Evolutionary conservation across 2,888 invertebrate species (phyloP).

Genomic region (Galeopsomyia nigrocyanea): DNA sequence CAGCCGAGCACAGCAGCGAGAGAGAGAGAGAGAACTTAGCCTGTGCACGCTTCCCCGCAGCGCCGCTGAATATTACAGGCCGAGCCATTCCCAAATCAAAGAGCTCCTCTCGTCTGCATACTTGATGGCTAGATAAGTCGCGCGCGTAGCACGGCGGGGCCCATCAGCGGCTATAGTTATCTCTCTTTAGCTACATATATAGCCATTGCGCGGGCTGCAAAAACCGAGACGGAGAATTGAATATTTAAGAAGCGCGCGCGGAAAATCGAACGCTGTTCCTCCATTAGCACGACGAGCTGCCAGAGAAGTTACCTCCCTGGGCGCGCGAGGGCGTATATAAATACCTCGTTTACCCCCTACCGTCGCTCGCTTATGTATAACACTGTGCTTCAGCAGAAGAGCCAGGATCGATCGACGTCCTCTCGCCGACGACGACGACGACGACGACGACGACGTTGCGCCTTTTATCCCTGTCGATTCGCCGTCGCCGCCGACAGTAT

Average conservation of each 20-base stretch:
- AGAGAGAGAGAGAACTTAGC: too few species aligned
- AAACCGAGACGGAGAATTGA: slow-evolving; percentile 51
- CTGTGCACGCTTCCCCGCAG: not conserved
- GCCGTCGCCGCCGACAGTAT: not conserved
- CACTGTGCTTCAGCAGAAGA: slow-evolving; percentile 5
- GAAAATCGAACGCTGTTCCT: slow-evolving; percentile 63
- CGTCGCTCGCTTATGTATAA: too few species aligned
- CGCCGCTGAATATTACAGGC: slow-evolving; percentile 18
- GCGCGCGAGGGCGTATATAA: slow-evolving; percentile 28
- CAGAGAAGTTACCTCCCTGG: slow-evolving; percentile 7
- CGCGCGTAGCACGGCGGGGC: slow-evolving; percentile 29
- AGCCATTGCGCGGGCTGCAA: slow-evolving; percentile 29
- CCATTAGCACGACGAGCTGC: slow-evolving; percentile 52
- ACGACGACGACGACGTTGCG: not conserved
- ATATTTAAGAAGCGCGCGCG: slow-evolving; percentile 60
- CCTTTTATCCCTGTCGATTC: slow-evolving; percentile 7
- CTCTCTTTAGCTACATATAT: too few species aligned
- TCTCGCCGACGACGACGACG: not conserved
- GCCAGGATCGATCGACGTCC: slow-evolving; percentile 10
- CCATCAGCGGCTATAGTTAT: too few species aligned
- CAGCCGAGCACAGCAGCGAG: too few species aligned
- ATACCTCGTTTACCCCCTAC: slow-evolving; percentile 43
- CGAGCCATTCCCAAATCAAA: not conserved
- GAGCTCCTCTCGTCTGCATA: slow-evolving; percentile 36
- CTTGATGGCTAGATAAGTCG: slow-evolving; percentile 46